These are phyloP conservation scores for Triplophysa tibetana DNA, from an alignment of 2,113 vertebrate species.

Conservation along the genomic window DNA sequence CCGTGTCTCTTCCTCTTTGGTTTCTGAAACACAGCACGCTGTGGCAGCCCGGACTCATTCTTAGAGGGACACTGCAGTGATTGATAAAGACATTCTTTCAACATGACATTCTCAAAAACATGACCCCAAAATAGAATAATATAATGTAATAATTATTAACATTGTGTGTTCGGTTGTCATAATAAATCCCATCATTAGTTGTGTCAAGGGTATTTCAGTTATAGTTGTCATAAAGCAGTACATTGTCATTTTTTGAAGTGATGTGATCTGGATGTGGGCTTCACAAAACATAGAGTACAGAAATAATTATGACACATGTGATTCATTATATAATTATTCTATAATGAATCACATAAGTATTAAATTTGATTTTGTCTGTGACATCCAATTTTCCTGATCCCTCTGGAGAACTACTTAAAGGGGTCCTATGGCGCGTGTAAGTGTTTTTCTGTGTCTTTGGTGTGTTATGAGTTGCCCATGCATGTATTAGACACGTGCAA, in stretches of 20 bases:
- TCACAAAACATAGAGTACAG: too few species aligned
- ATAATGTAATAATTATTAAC: neutral
- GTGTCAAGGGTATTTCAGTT: neutral
- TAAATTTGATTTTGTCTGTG: too few species aligned
- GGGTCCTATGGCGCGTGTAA: too few species aligned
- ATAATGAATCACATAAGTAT: too few species aligned
- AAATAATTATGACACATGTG: too few species aligned
- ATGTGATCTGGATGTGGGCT: neutral
- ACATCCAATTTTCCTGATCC: too few species aligned
- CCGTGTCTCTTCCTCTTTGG: conserved; percentile 8
- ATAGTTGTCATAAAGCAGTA: too few species aligned
- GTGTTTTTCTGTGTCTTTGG: too few species aligned
- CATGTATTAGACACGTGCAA: too few species aligned
- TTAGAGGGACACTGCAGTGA: conserved; percentile 17
- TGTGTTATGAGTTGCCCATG: too few species aligned
- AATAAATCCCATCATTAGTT: neutral
- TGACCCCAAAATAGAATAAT: neutral
- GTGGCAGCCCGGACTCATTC: conserved; percentile 13
- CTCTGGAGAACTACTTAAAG: too few species aligned
- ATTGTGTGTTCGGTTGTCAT: neutral
- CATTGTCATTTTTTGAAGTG: neutral
- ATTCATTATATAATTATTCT: too few species aligned
- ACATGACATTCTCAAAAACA: conserved; percentile 19
- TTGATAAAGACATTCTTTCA: conserved; percentile 31
- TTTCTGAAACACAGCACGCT: neutral